phyloP scores from a whole-genome alignment of 2,113 vertebrate species.

The Setophaga kirtlandii region DNA sequence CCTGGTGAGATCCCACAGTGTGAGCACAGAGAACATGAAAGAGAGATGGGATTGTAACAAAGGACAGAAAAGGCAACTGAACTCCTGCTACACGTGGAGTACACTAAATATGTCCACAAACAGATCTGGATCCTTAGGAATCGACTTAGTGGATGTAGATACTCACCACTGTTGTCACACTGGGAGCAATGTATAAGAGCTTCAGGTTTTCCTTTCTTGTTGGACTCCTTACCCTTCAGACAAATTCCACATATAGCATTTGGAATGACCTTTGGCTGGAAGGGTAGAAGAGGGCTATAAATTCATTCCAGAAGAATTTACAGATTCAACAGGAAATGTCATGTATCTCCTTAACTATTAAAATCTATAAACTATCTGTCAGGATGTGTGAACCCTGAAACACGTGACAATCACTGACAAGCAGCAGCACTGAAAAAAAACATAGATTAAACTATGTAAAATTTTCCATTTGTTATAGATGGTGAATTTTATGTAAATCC shows the following conservation, averaged over 20 bases:
- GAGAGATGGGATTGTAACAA: neutral
- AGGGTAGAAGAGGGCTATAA: conserved; percentile 99
- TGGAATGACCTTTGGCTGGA: conserved; percentile 99
- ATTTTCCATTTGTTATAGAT: neutral
- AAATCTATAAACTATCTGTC: conserved; percentile 2
- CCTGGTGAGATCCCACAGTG: neutral
- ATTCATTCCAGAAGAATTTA: conserved; percentile 82
- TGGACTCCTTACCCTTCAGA: conserved; percentile 99
- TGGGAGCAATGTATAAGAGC: conserved; percentile 99
- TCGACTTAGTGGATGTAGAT: neutral
- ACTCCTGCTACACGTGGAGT: neutral
- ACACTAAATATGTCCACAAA: neutral
- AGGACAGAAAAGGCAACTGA: neutral
- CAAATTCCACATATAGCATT: conserved; percentile 99
- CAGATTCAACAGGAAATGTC: conserved; percentile 71
- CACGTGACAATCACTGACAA: neutral
- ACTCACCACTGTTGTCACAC: conserved; percentile 98
- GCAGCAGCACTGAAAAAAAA: neutral
- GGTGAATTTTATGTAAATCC: neutral
- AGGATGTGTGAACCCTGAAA: neutral
- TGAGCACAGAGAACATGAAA: neutral
- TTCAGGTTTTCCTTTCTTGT: conserved; percentile 95
- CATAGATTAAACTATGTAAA: neutral
- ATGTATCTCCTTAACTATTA: conserved; percentile 37
- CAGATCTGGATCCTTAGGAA: neutral